Conservation (phyloP, 2,888 invertebrate genomes). For the Disparrhopalites patrizii region DNA sequence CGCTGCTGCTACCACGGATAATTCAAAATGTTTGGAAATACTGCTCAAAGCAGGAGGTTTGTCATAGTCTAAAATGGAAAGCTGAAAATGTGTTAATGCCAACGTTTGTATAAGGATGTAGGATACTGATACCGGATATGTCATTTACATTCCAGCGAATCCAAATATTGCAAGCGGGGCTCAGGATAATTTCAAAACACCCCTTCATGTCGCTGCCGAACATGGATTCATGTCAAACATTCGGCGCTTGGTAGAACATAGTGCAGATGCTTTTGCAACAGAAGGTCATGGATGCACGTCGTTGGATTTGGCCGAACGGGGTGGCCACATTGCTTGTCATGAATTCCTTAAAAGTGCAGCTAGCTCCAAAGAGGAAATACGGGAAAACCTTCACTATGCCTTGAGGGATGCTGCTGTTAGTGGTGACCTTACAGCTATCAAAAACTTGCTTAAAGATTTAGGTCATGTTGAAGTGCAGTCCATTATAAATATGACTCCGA, state of each 20-base stretch:
- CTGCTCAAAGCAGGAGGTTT: slow-evolving; percentile 64
- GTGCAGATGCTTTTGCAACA: slow-evolving; percentile 61
- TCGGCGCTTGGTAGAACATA: slow-evolving; percentile 62
- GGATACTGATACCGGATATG: too few species aligned
- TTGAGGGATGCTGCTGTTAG: slow-evolving; percentile 71
- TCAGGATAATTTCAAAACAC: slow-evolving; percentile 58
- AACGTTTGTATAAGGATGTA: too few species aligned
- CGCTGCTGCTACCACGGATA: slow-evolving; percentile 75
- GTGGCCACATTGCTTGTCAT: slow-evolving; percentile 56
- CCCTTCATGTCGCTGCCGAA: slow-evolving; percentile 75
- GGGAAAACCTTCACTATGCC: slow-evolving; percentile 68
- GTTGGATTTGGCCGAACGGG: slow-evolving; percentile 66
- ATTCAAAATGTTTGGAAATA: slow-evolving; percentile 69
- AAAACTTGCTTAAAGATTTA: slow-evolving; percentile 63
- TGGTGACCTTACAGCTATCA: slow-evolving; percentile 67
- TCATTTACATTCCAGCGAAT: slow-evolving; percentile 60
- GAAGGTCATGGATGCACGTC: slow-evolving; percentile 69
- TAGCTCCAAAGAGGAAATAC: slow-evolving; percentile 70
- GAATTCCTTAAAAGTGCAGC: slow-evolving; percentile 49
- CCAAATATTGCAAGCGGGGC: slow-evolving; percentile 64
- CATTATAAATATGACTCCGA: slow-evolving; percentile 80
- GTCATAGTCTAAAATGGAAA: not conserved
- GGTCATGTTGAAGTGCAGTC: slow-evolving; percentile 63
- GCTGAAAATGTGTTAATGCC: too few species aligned
- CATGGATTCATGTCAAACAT: slow-evolving; percentile 72